These are phyloP conservation scores for Limnephilus rhombicus DNA, from an alignment of 2,888 invertebrate genomes.

Conservation along the genomic window DNA sequence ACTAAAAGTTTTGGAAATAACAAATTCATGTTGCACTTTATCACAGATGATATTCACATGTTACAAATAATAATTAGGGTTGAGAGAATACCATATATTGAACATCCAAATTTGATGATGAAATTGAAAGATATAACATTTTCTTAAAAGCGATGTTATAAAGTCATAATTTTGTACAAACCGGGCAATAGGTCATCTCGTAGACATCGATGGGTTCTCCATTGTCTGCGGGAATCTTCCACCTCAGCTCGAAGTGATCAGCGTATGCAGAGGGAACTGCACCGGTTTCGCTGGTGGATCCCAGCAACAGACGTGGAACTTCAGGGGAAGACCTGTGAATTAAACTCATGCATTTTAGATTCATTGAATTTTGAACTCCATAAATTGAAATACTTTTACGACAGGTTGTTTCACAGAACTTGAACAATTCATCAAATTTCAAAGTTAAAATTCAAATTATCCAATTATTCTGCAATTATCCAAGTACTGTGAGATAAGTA, in stretches of 20 bases:
- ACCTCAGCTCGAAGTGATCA: constrained; percentile 88
- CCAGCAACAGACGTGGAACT: constrained; percentile 70
- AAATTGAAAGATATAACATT: neutral
- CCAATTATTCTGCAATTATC: too few species aligned
- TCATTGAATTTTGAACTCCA: neutral
- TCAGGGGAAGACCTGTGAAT: constrained; percentile 56
- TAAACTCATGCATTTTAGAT: neutral
- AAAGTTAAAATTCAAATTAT: too few species aligned
- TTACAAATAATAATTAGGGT: neutral
- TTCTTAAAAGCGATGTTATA: neutral
- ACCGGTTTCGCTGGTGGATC: constrained; percentile 73
- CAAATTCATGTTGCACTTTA: too few species aligned
- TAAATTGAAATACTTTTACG: neutral
- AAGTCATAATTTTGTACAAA: constrained; percentile 73
- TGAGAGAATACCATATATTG: neutral
- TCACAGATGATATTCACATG: too few species aligned
- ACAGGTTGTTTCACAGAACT: too few species aligned
- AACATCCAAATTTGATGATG: neutral
- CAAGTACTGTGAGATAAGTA: too few species aligned
- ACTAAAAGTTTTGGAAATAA: too few species aligned
- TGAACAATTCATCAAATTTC: too few species aligned
- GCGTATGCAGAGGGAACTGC: constrained; percentile 82
- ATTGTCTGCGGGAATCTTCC: constrained; percentile 92
- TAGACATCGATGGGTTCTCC: constrained; percentile 93
- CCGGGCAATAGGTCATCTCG: constrained; percentile 88